A percentile compares a stretch with the other conserved stretches of the same genome.
phyloP scores from a whole-genome alignment of 2,113 vertebrate genomes.

The Corythoichthys haematopterus region DNA sequence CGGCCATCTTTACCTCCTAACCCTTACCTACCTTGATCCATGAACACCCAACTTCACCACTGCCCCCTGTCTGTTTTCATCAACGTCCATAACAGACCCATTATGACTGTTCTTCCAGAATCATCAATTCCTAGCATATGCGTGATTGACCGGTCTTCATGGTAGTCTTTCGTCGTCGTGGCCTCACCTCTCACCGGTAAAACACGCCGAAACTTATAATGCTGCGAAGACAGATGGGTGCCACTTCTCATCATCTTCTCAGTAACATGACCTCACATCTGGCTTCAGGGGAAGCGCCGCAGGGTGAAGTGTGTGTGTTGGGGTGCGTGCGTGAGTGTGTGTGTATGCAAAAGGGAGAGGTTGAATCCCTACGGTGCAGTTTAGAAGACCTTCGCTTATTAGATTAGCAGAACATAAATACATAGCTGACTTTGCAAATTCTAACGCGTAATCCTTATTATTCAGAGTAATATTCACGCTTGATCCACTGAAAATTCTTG shows the following conservation, averaged over 20 bases:
- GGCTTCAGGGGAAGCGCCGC: conserved; percentile 33
- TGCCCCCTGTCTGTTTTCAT: conserved; percentile 26
- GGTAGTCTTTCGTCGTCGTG: conserved; percentile 18
- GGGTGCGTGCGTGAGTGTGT: conserved; percentile 5
- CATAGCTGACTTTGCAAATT: conserved; percentile 19
- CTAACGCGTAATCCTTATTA: background rate
- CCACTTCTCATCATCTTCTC: conserved; percentile 64
- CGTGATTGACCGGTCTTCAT: conserved; percentile 21
- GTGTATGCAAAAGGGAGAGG: conserved; percentile 20
- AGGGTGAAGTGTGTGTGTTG: conserved; percentile 25
- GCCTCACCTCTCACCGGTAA: conserved; percentile 21
- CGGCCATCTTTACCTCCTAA: background rate
- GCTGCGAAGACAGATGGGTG: conserved; percentile 67
- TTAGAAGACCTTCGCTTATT: conserved; percentile 33
- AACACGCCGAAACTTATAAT: conserved; percentile 42
- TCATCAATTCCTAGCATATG: conserved; percentile 2
- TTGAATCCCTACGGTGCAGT: conserved; percentile 30
- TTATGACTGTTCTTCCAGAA: conserved; percentile 27
- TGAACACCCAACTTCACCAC: conserved; percentile 21
- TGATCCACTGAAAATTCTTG: conserved; percentile 9
- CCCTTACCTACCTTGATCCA: conserved; percentile 1
- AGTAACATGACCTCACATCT: conserved; percentile 63
- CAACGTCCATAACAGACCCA: conserved; percentile 11
- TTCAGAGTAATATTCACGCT: background rate
- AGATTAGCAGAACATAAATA: conserved; percentile 36